A percentile compares a stretch with the other conserved stretches of the same genome.
Conservation (phyloP, 2,888 invertebrate species). For the Allolobophora icterica region DNA sequence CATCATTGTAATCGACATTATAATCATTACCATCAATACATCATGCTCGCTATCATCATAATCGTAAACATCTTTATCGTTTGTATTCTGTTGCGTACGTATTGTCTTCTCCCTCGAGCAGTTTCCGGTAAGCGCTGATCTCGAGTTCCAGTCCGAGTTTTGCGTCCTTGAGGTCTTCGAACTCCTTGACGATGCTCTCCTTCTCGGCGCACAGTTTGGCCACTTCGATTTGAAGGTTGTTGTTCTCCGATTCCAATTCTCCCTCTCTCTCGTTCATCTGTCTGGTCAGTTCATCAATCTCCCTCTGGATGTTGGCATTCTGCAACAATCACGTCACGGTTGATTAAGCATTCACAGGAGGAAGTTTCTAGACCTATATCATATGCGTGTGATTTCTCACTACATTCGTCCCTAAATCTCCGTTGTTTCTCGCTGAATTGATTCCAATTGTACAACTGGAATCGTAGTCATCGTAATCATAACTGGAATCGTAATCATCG, state of each 20-base stretch:
- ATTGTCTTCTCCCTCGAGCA: conserved; percentile 69
- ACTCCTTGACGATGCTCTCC: conserved; percentile 64
- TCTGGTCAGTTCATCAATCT: conserved; percentile 66
- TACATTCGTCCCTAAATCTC: no score
- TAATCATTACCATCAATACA: not conserved
- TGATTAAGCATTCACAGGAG: not conserved
- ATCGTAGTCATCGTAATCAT: no score
- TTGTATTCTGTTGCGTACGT: conserved; percentile 54
- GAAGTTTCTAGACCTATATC: not conserved
- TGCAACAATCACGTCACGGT: conserved; percentile 48
- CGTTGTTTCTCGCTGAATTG: no score
- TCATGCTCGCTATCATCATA: not conserved
- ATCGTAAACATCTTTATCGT: not conserved
- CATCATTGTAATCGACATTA: not conserved
- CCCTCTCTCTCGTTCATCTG: conserved; percentile 67
- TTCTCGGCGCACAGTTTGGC: conserved; percentile 62
- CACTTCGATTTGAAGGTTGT: conserved; percentile 58
- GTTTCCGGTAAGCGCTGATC: conserved; percentile 70
- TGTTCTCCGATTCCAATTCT: conserved; percentile 65
- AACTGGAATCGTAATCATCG: no score
- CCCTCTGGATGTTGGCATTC: conserved; percentile 68
- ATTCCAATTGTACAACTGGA: no score
- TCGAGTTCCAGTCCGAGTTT: conserved; percentile 69
- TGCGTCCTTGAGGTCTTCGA: conserved; percentile 65
- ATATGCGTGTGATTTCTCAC: no score